Conservation (phyloP, 2,888 invertebrate genomes). For the Drosophila eohydei region DNA sequence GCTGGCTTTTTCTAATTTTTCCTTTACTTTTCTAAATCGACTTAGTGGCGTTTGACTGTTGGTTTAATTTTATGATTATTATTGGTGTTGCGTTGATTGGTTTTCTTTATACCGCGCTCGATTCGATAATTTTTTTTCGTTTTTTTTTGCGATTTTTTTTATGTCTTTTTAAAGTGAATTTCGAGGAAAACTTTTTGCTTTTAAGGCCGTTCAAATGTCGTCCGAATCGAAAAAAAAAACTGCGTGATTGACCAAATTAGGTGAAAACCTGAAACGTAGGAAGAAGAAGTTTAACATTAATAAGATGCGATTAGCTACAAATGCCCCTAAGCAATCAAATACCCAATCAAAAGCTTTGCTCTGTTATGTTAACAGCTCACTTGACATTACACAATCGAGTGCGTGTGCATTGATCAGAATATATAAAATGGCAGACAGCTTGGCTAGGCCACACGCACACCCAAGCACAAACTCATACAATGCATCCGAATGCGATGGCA, state of each 20-base stretch:
- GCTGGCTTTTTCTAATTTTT: background rate
- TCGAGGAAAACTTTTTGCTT: conserved; percentile 27
- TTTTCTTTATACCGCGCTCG: conserved; percentile 14
- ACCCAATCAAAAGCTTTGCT: background rate
- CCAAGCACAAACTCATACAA: background rate
- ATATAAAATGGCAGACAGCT: conserved; percentile 9
- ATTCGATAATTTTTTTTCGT: conserved; percentile 12
- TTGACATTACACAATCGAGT: background rate
- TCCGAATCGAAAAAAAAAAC: conserved; percentile 32
- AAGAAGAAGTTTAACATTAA: conserved; percentile 22
- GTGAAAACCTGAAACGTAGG: conserved; percentile 62
- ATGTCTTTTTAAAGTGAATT: conserved; percentile 22
- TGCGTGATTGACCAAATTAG: conserved; percentile 66
- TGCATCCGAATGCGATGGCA: conserved; percentile 1
- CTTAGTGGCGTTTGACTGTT: conserved; percentile 3
- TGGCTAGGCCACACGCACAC: conserved; percentile 8
- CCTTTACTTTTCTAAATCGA: conserved; percentile 5
- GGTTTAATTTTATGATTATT: conserved; percentile 11
- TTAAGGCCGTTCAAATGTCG: conserved; percentile 34
- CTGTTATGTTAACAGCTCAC: background rate
- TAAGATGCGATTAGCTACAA: background rate
- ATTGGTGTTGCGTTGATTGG: conserved; percentile 36
- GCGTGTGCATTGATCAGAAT: conserved; percentile 1
- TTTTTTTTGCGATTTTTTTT: conserved; percentile 4
- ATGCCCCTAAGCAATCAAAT: background rate